Conservation (phyloP, 2,113 vertebrate genomes). For the Melanocharis versteri region DNA sequence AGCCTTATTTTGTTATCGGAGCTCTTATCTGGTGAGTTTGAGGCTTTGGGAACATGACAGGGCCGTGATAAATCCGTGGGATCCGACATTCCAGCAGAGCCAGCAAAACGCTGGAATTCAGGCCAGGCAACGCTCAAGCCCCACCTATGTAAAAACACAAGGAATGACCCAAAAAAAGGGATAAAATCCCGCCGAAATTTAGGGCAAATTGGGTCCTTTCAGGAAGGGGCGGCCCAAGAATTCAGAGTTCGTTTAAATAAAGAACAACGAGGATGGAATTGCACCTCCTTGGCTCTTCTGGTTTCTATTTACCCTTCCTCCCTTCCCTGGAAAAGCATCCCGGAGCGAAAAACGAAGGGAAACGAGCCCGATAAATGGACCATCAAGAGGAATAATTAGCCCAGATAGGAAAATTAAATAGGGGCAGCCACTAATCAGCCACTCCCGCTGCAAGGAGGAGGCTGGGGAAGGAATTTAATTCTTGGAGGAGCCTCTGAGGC, state of each 20-base stretch:
- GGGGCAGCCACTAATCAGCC: conserved; percentile 53
- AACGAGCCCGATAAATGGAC: conserved; percentile 60
- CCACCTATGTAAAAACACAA: neutral
- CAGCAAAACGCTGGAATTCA: neutral
- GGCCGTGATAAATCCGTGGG: fast-evolving
- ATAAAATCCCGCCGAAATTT: neutral
- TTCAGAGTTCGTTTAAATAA: neutral
- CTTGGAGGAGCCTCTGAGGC: conserved; percentile 49
- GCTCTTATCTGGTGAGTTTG: neutral
- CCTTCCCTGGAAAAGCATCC: conserved; percentile 39
- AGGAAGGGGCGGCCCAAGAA: neutral
- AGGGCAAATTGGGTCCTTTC: neutral
- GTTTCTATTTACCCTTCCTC: conserved; percentile 55
- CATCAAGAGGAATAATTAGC: conserved; percentile 62
- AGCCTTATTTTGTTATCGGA: neutral
- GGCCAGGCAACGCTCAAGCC: fast-evolving
- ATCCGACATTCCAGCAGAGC: neutral
- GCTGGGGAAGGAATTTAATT: conserved; percentile 39
- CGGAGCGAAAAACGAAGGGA: neutral
- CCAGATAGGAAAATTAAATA: conserved; percentile 58
- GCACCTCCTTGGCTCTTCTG: conserved; percentile 10
- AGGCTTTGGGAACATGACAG: neutral
- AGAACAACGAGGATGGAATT: neutral
- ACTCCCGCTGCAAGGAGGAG: conserved; percentile 14
- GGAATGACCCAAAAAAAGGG: neutral